Evolutionary conservation across 2,888 invertebrate genomes (phyloP), one percentile per base, ranked within the genome.

Genomic region (Papilio demoleus): DNA sequence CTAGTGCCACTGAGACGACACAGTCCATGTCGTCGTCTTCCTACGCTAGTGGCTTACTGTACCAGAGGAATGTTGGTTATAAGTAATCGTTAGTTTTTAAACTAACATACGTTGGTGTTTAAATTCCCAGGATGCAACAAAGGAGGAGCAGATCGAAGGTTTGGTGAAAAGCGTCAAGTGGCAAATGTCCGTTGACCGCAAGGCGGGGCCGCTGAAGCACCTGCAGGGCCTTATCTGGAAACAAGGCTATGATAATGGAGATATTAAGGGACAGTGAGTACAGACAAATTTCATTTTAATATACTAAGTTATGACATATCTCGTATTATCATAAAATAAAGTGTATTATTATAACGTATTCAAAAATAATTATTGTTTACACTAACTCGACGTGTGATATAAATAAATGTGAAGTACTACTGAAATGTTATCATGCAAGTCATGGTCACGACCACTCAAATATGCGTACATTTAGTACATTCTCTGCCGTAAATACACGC

Each of bases 221-320:
- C 91, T 99, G n/a, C 99, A 99, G 86, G 98, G 98, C 0, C 94
- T 97, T 72, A 96, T 99, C 77, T 98, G 97, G 97, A 94, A 95
- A 78, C 94, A 95, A 75, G 99, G 97, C 4, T 99, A 97, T 82
- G 94, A 95, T 75, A 93, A 93, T 65, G 97, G 96, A 40, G 93
- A 94, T 40, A 88, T 99, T 3, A 96, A 96, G 84, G 97, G 97
- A 84, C 98, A 36, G 98, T 99, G 91, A 95, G 98, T 96, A 70
- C 68, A 24, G 12, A n/a, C 47, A 19, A 5, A 58, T 36, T n/a
- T 22, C 36, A 36, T 9, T 36, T 36, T 36, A 36, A 36, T 9
- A 36, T 36, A 9, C 4, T 6, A 4, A 31, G 31, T 31, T 31
- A 31, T 31, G 31, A 31, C 31, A 3, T 31, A 31, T 6, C 31